A percentile compares a stretch with the other conserved stretches of the same genome.
These are phyloP conservation scores for Catamblyrhynchus diadema DNA, from an alignment of 2,797 vertebrate species.

Conservation along the genomic window DNA sequence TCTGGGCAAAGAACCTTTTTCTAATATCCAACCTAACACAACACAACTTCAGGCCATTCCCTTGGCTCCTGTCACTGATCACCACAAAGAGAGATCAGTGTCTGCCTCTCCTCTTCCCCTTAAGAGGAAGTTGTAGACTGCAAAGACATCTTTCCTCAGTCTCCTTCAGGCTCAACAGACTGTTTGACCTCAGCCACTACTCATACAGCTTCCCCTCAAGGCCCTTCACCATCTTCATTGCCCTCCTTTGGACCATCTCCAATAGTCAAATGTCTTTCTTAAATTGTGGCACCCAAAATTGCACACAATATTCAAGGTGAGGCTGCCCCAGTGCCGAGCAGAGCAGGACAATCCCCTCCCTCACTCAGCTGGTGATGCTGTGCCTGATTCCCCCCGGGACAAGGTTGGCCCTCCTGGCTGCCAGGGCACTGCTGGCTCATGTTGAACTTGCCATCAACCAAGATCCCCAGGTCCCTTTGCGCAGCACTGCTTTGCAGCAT, in stretches of 20 bases:
- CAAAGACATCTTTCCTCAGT: not conserved
- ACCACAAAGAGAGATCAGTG: not conserved
- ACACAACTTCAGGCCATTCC: not conserved
- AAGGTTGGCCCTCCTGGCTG: rapidly evolving
- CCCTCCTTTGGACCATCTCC: not conserved
- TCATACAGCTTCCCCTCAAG: not conserved
- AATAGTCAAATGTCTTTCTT: not conserved
- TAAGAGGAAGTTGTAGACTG: not conserved
- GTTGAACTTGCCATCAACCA: rapidly evolving
- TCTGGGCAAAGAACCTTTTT: not conserved
- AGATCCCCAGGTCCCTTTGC: not conserved
- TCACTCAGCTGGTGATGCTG: rapidly evolving
- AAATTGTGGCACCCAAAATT: not conserved
- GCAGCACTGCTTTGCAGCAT: not conserved
- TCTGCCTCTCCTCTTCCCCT: not conserved
- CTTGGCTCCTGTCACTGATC: rapidly evolving
- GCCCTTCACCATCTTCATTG: not conserved
- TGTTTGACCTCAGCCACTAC: not conserved
- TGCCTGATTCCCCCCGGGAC: not conserved
- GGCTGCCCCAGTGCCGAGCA: rapidly evolving
- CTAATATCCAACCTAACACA: not conserved
- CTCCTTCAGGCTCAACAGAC: not conserved
- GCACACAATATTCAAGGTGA: rapidly evolving
- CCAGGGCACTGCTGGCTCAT: not conserved
- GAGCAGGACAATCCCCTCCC: not conserved